These are phyloP conservation scores for Petrolisthes cinctipes DNA, from an alignment of 2,888 invertebrate species.

Conservation along the genomic window DNA sequence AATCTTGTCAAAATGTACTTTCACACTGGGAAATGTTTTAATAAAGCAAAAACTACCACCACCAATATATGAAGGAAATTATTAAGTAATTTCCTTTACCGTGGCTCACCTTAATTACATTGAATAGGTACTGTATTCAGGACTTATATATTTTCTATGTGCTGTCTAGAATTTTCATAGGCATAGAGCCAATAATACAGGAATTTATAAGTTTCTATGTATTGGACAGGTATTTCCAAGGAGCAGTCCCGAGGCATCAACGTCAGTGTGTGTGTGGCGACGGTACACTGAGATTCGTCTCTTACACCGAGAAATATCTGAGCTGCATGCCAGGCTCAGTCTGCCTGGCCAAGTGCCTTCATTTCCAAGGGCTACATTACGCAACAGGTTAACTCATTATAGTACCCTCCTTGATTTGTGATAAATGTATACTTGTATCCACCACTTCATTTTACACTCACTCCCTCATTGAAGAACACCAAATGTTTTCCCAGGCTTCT, in stretches of 20 bases:
- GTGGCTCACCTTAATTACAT: too few relatives aligned
- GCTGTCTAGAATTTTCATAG: not conserved
- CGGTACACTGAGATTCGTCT: constrained; percentile 41
- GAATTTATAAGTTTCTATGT: not conserved
- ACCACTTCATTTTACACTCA: too few relatives aligned
- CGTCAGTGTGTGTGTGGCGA: constrained; percentile 49
- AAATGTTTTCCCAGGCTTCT: too few relatives aligned
- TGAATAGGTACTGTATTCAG: too few relatives aligned
- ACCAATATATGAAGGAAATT: too few relatives aligned
- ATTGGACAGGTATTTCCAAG: constrained; percentile 43
- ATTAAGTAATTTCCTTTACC: too few relatives aligned
- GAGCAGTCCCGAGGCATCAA: constrained; percentile 48
- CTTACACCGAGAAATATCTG: constrained; percentile 36
- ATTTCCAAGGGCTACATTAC: constrained; percentile 47
- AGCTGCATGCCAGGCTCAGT: constrained; percentile 36
- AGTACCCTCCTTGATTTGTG: not conserved
- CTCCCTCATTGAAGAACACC: too few relatives aligned
- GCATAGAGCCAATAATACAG: not conserved
- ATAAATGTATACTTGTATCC: too few relatives aligned
- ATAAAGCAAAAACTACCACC: too few relatives aligned
- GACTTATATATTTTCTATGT: not conserved
- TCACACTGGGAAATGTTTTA: too few relatives aligned
- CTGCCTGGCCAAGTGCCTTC: constrained; percentile 34
- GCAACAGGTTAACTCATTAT: constrained; percentile 39
- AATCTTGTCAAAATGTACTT: too few relatives aligned